Percentiles rank a stretch among this genome's conserved stretches.
Evolutionary conservation across 2,113 vertebrate genomes (phyloP).

Genomic region (Corapipo altera): DNA sequence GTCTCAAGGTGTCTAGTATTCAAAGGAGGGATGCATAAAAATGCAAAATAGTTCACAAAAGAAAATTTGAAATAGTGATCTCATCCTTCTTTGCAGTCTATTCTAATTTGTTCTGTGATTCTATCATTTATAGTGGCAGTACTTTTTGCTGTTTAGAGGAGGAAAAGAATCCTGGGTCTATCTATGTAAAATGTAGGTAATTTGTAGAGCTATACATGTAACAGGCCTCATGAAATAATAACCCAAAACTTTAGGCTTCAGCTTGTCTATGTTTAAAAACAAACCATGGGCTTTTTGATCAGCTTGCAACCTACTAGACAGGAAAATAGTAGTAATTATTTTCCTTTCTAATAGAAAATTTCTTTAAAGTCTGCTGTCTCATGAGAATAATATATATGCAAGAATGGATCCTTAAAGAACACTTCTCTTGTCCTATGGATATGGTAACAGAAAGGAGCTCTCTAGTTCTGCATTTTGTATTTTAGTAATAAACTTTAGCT

Average conservation of each 20-base stretch:
- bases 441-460: background rate
- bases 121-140: background rate
- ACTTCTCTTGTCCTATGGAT: background rate
- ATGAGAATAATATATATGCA: background rate
- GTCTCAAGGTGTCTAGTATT: background rate
- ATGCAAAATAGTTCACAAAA: background rate
- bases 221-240: background rate
- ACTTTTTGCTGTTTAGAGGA: background rate
- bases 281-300: background rate
- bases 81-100: background rate
- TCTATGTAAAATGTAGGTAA: background rate
- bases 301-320: background rate
- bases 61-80: background rate
- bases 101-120: background rate
- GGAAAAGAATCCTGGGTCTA: background rate
- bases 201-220: background rate
- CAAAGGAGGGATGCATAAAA: background rate
- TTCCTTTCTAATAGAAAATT: background rate
- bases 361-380: background rate
- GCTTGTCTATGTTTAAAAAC: background rate
- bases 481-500: background rate
- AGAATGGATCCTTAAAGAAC: background rate
- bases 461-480: background rate
- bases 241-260: background rate
- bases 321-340: background rate